Evolutionary conservation across 2,797 vertebrate species (phyloP).

Genomic region (Bradypodion pumilum): DNA sequence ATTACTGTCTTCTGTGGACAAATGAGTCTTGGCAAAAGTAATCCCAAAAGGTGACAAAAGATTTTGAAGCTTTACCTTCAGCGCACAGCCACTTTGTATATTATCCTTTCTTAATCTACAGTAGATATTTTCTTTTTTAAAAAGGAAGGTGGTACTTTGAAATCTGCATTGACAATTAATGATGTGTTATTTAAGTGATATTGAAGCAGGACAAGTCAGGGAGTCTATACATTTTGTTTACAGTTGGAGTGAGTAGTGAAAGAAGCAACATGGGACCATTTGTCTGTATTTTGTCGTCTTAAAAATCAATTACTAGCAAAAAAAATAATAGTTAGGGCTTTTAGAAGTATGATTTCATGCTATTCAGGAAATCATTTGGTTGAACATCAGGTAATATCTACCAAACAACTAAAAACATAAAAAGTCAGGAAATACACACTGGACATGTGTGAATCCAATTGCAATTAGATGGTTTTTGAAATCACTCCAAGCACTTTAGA

Average conservation of each 20-base stretch:
- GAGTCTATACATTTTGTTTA: conserved; percentile 75
- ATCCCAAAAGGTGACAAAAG: conserved; percentile 43
- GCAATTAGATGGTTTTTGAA: conserved; percentile 59
- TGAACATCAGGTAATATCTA: conserved; percentile 46
- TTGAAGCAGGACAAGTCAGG: conserved; percentile 70
- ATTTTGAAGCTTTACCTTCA: conserved; percentile 59
- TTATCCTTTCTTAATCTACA: conserved; percentile 46
- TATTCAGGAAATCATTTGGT: conserved; percentile 47
- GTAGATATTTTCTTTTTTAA: conserved; percentile 51
- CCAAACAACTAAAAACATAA: conserved; percentile 21
- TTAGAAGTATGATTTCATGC: conserved; percentile 44
- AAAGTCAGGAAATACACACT: conserved; percentile 14
- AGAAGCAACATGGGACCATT: conserved; percentile 63
- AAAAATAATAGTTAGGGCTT: conserved; percentile 51
- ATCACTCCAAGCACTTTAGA: conserved; percentile 96
- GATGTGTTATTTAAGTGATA: conserved; percentile 54
- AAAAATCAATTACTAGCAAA: conserved; percentile 57
- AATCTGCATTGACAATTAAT: conserved; percentile 55
- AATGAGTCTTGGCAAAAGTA: conserved; percentile 46
- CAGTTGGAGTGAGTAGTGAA: conserved; percentile 66
- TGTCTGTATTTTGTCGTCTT: conserved; percentile 59
- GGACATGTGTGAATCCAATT: conserved; percentile 54
- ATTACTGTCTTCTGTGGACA: conserved; percentile 72
- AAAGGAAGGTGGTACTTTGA: conserved; percentile 46
- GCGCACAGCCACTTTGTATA: conserved; percentile 37